Evolutionary conservation across 2,888 invertebrate genomes (phyloP), one percentile per base, ranked within the genome.

Genomic region (Lepeophtheirus nordmannii): DNA sequence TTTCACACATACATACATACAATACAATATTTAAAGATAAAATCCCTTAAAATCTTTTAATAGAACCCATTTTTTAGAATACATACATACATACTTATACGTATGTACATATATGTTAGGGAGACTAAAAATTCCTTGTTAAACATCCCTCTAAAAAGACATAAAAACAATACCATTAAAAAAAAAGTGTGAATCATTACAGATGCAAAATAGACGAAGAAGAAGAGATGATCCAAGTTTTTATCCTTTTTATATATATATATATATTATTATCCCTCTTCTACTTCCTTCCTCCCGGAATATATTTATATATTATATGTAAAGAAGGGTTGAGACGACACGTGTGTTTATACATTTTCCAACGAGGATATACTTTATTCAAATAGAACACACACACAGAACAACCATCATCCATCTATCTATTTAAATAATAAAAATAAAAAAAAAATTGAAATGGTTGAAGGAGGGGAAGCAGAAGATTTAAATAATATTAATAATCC

Each of bases 401-500:
- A 46, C 2, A 17, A 14, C n/a, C 53, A 46, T 46, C 53, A 46
- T 46, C 53, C 53, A 46, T 46, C 53, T 46, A 46, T 46, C 53
- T 46, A 46, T 46, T 46, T 46, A 46, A 46, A 46, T 46, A 46
- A 46, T 46, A 46, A 8, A 17, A 7, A 7, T 5, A 7, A 46
- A 46, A 17, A 46, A 46, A 46, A 46, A 46, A 46, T 46, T 46
- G 53, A 46, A 46, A 46, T 46, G 53, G 53, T 46, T 46, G 14
- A n/a, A 14, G 17, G 8, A 46, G 30, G 14, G 53, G 53, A n/a
- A 17, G 53, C 14, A 17, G 53, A 17, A 17, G 53, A 46, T 46
- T 46, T 46, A 46, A 46, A 46, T 46, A 46, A 46, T 46, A 46
- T 46, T n/a, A n/a, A 46, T 46, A 46, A 46, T 46, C 53, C 53